phyloP scores from a whole-genome alignment of 2,888 invertebrate genomes.

The Pardosa pseudoannulata region DNA sequence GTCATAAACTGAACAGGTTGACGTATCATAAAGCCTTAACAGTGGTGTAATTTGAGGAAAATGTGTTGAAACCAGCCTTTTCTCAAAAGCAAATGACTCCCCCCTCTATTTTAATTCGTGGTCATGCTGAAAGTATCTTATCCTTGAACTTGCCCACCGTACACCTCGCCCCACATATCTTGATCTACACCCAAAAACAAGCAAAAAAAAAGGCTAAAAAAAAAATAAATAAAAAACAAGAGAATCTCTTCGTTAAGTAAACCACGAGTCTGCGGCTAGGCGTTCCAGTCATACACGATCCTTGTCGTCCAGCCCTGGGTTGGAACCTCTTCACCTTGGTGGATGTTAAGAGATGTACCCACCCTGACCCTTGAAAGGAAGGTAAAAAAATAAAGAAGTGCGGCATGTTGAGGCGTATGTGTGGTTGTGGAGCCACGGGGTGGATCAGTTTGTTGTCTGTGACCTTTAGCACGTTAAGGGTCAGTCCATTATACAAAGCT shows the following conservation, averaged over 20 bases:
- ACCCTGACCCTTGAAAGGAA: slow-evolving; percentile 64
- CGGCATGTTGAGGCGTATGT: slow-evolving; percentile 57
- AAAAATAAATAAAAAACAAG: slow-evolving; percentile 33
- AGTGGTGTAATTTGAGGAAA: too few relatives aligned
- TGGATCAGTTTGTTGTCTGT: slow-evolving; percentile 43
- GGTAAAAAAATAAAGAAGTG: slow-evolving; percentile 11
- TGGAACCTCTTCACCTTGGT: slow-evolving; percentile 71
- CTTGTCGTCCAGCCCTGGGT: slow-evolving; percentile 60
- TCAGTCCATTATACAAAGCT: slow-evolving; percentile 52
- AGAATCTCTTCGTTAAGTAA: slow-evolving; percentile 31
- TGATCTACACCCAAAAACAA: slow-evolving; percentile 54
- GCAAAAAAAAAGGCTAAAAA: neutral
- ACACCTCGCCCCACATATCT: slow-evolving; percentile 61
- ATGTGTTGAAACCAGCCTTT: neutral
- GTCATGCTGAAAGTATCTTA: slow-evolving; percentile 55
- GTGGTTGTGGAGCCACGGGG: slow-evolving; percentile 20
- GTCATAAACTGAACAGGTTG: too few relatives aligned
- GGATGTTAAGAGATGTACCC: slow-evolving; percentile 41
- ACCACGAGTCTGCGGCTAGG: slow-evolving; percentile 33
- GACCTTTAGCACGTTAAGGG: slow-evolving; percentile 51
- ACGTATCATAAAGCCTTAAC: too few relatives aligned
- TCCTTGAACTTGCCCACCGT: slow-evolving; percentile 51
- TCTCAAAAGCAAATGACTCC: neutral
- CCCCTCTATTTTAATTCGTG: slow-evolving; percentile 39
- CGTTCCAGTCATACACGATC: slow-evolving; percentile 42